phyloP scores from a whole-genome alignment of 2,113 vertebrate species.

The Arvicanthis niloticus region DNA sequence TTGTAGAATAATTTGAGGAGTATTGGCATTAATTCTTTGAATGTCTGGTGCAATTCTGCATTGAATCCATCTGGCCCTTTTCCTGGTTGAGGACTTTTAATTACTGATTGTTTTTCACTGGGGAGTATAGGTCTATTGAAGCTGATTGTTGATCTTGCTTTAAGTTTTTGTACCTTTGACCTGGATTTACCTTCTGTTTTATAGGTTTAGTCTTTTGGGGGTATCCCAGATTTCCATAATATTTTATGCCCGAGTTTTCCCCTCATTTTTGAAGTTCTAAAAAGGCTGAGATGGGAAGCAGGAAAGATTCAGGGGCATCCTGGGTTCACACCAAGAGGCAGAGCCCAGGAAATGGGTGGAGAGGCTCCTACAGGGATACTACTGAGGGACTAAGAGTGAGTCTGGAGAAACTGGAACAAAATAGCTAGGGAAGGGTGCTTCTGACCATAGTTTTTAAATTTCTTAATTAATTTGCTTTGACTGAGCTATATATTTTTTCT shows the following conservation, averaged over 20 bases:
- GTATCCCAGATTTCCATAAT: not conserved
- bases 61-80: not conserved
- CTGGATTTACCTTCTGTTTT: not conserved
- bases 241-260: not conserved
- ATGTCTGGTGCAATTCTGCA: not conserved
- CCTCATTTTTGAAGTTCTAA: not conserved
- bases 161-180: not conserved
- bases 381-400: not conserved
- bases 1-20: not conserved
- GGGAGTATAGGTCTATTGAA: not conserved
- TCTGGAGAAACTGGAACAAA: not conserved
- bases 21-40: not conserved
- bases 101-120: not conserved
- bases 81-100: not conserved
- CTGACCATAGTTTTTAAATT: not conserved
- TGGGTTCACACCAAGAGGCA: not conserved
- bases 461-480: not conserved
- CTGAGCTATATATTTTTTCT: not conserved
- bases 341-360: not conserved
- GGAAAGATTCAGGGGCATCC: not conserved
- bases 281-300: not conserved
- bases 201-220: not conserved
- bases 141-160: not conserved
- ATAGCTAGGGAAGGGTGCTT: not conserved
- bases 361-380: not conserved